Conservation (phyloP, 2,797 vertebrate genomes). For the Euthynnus affinis region DNA sequence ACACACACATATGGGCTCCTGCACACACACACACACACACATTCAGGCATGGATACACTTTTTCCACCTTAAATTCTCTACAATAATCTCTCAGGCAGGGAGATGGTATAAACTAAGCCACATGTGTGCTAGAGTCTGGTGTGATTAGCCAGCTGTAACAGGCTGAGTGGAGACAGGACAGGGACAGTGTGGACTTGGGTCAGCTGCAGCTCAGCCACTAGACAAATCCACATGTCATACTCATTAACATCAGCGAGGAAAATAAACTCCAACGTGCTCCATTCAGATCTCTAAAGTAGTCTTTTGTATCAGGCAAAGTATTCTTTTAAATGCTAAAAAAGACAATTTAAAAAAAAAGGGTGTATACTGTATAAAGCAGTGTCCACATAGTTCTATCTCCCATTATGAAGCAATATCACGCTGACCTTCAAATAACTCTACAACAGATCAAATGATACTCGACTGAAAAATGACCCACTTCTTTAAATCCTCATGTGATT, state of each 20-base stretch:
- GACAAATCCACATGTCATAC: conserved; percentile 8
- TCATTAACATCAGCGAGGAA: background rate
- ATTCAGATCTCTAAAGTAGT: background rate
- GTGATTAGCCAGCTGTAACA: conserved; percentile 34
- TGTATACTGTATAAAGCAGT: background rate
- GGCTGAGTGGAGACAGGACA: conserved; percentile 33
- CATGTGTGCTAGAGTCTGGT: conserved; percentile 25
- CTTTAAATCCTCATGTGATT: conserved; percentile 22
- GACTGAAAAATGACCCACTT: conserved; percentile 1
- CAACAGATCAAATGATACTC: background rate
- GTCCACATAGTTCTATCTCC: conserved; percentile 7
- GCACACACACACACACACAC: background rate
- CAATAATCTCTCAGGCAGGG: conserved; percentile 16
- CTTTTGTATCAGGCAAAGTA: background rate
- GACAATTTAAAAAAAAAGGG: background rate
- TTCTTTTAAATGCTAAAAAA: background rate
- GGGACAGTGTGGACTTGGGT: conserved; percentile 3
- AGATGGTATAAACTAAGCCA: conserved; percentile 25
- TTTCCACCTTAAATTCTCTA: conserved; percentile 6
- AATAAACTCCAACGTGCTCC: background rate
- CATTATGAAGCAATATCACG: conserved; percentile 6
- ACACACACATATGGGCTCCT: background rate
- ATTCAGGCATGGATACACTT: background rate
- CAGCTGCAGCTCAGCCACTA: conserved; percentile 20
- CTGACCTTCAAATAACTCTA: conserved; percentile 20